Evolutionary conservation across 2,797 vertebrate species (phyloP).

Genomic region (Carapus acus): DNA sequence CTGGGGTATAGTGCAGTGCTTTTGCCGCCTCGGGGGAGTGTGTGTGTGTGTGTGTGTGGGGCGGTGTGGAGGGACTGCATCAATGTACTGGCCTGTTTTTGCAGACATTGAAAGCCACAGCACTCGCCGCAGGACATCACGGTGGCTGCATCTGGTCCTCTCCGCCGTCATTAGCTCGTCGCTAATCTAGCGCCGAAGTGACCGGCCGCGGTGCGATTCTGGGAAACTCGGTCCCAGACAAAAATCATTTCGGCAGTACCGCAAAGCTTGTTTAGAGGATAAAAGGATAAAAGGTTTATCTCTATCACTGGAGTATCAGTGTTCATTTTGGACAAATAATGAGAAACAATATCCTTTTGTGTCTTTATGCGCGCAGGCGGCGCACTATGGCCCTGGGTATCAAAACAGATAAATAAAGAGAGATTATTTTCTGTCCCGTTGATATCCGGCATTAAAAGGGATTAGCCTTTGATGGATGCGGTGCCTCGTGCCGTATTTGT

Average conservation of each 20-base stretch:
- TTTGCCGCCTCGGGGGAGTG: constrained; percentile 51
- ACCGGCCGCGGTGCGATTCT: not conserved
- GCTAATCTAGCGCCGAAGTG: too few relatives aligned
- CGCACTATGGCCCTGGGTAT: constrained; percentile 12
- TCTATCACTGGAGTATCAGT: not conserved
- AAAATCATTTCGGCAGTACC: too few relatives aligned
- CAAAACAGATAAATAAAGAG: constrained; percentile 35
- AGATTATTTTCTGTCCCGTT: constrained; percentile 50
- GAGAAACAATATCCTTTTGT: too few relatives aligned
- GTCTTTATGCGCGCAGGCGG: too few relatives aligned
- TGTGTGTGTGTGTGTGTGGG: constrained; percentile 21
- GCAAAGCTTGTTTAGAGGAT: too few relatives aligned
- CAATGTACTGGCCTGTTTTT: constrained; percentile 64
- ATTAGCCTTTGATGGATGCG: constrained; percentile 60
- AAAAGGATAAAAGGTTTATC: too few relatives aligned
- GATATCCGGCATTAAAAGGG: constrained; percentile 60
- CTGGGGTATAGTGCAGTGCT: constrained; percentile 60
- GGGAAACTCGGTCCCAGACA: too few relatives aligned
- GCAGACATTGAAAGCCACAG: constrained; percentile 25
- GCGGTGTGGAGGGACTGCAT: constrained; percentile 29
- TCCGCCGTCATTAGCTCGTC: too few relatives aligned
- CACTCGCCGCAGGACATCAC: too few relatives aligned
- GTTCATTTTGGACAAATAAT: not conserved
- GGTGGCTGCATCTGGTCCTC: constrained; percentile 1
- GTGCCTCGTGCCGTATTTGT: constrained; percentile 54